These are phyloP conservation scores for Pteria penguin DNA, from an alignment of 2,888 invertebrate species.

Conservation along the genomic window DNA sequence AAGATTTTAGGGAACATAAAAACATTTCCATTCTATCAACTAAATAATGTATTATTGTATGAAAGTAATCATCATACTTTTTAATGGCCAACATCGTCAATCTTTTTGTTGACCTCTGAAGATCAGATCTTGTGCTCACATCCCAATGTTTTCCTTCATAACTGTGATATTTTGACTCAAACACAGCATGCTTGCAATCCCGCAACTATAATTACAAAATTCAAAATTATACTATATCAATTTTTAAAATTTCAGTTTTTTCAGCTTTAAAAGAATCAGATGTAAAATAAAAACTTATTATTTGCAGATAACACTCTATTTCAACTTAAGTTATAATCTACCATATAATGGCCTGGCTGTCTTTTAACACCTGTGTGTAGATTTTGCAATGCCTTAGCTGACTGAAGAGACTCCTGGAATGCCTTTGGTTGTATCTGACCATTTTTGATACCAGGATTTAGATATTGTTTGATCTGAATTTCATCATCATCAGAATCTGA, in stretches of 20 bases:
- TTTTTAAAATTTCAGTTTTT: too few species aligned
- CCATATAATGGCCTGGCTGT: slow-evolving; percentile 39
- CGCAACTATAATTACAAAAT: slow-evolving; percentile 25
- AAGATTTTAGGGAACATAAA: too few species aligned
- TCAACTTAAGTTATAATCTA: too few species aligned
- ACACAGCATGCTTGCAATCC: slow-evolving; percentile 35
- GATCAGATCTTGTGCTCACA: background rate
- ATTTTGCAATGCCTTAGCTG: slow-evolving; percentile 26
- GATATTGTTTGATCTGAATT: slow-evolving; percentile 33
- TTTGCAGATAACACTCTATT: too few species aligned
- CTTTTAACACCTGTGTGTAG: slow-evolving; percentile 21
- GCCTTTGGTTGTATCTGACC: background rate
- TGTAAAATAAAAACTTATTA: too few species aligned
- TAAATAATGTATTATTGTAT: too few species aligned
- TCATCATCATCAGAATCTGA: slow-evolving; percentile 38
- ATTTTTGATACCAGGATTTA: slow-evolving; percentile 6
- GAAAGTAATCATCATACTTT: slow-evolving; percentile 17
- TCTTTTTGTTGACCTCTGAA: slow-evolving; percentile 33
- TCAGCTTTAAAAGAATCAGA: too few species aligned
- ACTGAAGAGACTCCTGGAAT: slow-evolving; percentile 19
- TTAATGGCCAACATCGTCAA: slow-evolving; percentile 31
- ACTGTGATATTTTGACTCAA: background rate
- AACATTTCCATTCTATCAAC: too few species aligned
- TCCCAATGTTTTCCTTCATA: slow-evolving; percentile 46
- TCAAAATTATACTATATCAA: too few species aligned